Evolutionary conservation across 1,140 invertebrate genomes (phyloP).

Genomic region (Gonatopus flavifemur): DNA sequence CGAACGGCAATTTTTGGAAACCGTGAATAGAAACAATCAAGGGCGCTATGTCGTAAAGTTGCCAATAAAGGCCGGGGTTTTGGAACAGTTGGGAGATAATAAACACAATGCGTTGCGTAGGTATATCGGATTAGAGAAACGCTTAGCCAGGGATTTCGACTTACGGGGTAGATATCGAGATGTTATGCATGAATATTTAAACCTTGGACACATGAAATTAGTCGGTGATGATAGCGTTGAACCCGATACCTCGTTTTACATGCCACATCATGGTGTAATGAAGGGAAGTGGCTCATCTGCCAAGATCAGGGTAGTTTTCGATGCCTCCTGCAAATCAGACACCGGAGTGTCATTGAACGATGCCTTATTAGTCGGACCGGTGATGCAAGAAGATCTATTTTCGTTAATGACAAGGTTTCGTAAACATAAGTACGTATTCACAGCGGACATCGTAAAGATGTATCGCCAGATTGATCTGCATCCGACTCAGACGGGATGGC

Average conservation of each 20-base stretch:
- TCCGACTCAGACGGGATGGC: no score
- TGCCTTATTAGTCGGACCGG: no score
- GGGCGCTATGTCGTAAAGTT: not conserved
- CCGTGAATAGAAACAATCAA: not conserved
- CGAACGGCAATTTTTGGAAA: not conserved
- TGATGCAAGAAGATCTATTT: no score
- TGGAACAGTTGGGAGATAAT: slow-evolving; percentile 22
- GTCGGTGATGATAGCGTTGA: slow-evolving; percentile 1
- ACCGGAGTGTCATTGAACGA: no score
- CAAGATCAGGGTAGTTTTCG: no score
- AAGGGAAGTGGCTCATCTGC: no score
- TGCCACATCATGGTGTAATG: not conserved
- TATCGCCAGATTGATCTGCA: no score
- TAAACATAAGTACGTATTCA: no score
- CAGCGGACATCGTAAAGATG: no score
- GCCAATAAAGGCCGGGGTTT: not conserved
- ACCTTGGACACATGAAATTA: slow-evolving; percentile 40
- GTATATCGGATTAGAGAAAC: slow-evolving; percentile 20
- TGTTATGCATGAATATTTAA: slow-evolving; percentile 45
- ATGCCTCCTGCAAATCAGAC: no score
- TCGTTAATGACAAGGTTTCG: no score
- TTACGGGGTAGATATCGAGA: slow-evolving; percentile 32
- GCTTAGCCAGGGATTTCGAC: slow-evolving; percentile 20
- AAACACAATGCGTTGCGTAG: slow-evolving; percentile 17
- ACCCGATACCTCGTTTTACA: not conserved